These are phyloP conservation scores for Hoplostethus atlanticus DNA, from an alignment of 2,797 vertebrate genomes.

Conservation along the genomic window DNA sequence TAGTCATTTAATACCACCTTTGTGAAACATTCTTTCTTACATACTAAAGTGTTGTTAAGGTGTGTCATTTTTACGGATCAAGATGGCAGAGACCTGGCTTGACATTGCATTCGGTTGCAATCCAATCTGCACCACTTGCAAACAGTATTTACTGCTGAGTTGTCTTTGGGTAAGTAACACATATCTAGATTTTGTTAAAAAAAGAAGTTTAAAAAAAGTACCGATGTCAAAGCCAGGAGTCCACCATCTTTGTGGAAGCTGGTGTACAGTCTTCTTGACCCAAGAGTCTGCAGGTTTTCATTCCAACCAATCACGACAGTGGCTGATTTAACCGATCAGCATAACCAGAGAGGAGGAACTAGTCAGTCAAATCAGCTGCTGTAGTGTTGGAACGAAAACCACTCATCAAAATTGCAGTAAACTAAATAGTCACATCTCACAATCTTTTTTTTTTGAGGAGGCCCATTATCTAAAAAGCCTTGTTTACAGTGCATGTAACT, in stretches of 20 bases:
- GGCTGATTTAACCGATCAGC: no score
- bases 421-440: neutral
- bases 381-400: no score
- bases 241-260: no score
- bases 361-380: no score
- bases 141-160: neutral
- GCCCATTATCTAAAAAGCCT: conserved; percentile 1
- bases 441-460: neutral
- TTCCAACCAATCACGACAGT: no score
- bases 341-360: no score
- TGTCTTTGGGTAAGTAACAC: neutral
- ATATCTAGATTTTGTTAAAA: no score
- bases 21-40: neutral
- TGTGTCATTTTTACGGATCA: neutral
- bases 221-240: no score
- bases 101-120: neutral
- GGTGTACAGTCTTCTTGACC: no score
- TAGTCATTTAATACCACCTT: neutral
- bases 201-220: no score
- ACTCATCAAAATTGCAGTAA: no score
- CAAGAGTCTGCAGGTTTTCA: no score
- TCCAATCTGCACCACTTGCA: neutral
- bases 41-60: neutral
- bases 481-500: conserved; percentile 4
- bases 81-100: neutral